Conservation (phyloP, 2,113 vertebrate genomes). For the Emydocephalus ijimae region DNA sequence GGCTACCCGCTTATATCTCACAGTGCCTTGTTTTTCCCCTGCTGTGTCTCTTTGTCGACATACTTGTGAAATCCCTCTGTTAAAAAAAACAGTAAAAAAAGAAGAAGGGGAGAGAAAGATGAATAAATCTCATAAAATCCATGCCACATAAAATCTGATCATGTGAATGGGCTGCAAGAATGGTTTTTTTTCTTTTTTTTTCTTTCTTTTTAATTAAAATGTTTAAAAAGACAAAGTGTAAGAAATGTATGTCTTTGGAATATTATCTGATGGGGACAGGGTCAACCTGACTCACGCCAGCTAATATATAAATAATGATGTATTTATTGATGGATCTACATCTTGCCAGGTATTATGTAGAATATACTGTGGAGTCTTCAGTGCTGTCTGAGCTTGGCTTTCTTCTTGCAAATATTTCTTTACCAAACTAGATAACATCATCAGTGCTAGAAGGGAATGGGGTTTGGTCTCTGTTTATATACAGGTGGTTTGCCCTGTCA, state of each 20-base stretch:
- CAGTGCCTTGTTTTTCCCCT: constrained; percentile 52
- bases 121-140: neutral
- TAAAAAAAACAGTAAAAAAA: constrained; percentile 6
- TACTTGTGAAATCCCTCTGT: constrained; percentile 32
- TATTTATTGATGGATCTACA: neutral
- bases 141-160: neutral
- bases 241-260: constrained; percentile 33
- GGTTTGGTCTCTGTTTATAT: too few relatives aligned
- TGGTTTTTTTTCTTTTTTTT: constrained; percentile 11
- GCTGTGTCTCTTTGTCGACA: constrained; percentile 1
- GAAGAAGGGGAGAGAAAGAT: neutral
- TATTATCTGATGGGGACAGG: neutral
- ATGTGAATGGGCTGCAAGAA: constrained; percentile 40
- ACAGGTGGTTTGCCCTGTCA: too few relatives aligned
- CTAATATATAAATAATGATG: neutral
- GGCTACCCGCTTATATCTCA: constrained; percentile 38
- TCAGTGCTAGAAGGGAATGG: too few relatives aligned
- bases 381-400: too few relatives aligned
- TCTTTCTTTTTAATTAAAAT: constrained; percentile 48
- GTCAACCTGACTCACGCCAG: neutral
- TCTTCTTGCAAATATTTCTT: too few relatives aligned
- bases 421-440: too few relatives aligned
- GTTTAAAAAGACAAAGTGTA: constrained; percentile 4
- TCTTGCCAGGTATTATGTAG: neutral
- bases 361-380: neutral